Evolutionary conservation across 2,113 vertebrate genomes (phyloP).

Genomic region (Rattus rattus): DNA sequence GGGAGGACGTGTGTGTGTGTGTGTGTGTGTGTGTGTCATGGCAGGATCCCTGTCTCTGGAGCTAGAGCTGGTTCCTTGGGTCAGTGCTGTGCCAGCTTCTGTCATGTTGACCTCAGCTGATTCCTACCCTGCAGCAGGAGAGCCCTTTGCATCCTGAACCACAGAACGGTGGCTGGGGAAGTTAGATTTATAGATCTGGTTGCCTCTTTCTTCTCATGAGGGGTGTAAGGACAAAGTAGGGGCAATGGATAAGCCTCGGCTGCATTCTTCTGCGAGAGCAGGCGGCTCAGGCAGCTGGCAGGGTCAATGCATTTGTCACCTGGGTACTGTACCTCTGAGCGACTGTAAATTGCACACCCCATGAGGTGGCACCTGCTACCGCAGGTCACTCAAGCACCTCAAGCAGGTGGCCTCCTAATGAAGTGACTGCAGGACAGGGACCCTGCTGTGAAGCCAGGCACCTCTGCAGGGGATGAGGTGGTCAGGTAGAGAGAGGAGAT

Average conservation of each 20-base stretch:
- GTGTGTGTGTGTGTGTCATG: fast-evolving
- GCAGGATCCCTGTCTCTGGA: neutral
- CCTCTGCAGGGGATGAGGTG: neutral
- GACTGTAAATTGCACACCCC: neutral
- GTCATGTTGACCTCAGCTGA: neutral
- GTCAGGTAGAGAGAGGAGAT: neutral
- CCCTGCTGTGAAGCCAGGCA: neutral
- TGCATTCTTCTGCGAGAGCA: fast-evolving
- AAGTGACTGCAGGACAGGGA: neutral
- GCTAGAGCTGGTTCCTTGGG: neutral
- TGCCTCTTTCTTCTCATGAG: neutral
- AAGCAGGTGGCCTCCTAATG: neutral
- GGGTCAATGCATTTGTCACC: neutral
- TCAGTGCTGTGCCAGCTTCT: neutral
- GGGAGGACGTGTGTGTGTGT: neutral
- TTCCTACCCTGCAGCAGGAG: neutral
- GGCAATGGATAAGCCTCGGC: neutral
- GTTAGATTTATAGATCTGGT: neutral
- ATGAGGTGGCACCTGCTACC: neutral
- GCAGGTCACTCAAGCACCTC: neutral
- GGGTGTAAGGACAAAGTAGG: neutral
- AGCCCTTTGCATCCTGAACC: neutral
- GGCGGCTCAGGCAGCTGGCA: neutral
- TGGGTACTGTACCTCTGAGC: neutral
- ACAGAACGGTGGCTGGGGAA: fast-evolving